Percentiles rank a stretch among this genome's conserved stretches.
Evolutionary conservation across 1,140 invertebrate species (phyloP).

Genomic region (Diabrotica undecimpunctata): DNA sequence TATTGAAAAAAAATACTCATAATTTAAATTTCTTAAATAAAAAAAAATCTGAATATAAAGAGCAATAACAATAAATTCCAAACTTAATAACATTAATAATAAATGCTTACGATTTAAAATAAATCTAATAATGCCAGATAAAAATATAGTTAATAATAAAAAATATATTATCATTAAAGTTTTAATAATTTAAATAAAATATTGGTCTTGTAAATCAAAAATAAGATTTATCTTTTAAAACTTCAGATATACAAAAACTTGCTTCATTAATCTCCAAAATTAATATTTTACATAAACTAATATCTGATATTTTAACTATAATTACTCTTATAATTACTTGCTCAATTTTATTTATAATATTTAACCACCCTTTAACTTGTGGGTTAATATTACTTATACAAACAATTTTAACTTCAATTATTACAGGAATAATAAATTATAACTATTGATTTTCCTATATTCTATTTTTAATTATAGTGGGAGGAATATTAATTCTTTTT

Average conservation of each 20-base stretch:
- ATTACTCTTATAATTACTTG: conserved; percentile 44
- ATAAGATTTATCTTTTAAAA: conserved; percentile 53
- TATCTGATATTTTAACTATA: conserved; percentile 46
- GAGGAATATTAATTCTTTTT: conserved; percentile 56
- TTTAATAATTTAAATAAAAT: conserved; percentile 58
- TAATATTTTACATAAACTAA: conserved; percentile 45
- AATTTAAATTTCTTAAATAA: conserved; percentile 49
- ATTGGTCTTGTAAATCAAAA: conserved; percentile 59
- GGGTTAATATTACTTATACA: conserved; percentile 51
- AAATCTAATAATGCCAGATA: conserved; percentile 47
- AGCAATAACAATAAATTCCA: conserved; percentile 55
- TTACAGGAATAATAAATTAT: conserved; percentile 44
- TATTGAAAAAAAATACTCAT: conserved; percentile 54
- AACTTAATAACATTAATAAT: conserved; percentile 51
- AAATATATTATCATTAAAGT: conserved; percentile 47
- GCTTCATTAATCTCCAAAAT: conserved; percentile 53
- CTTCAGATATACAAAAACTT: conserved; percentile 52
- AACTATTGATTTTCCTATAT: conserved; percentile 52
- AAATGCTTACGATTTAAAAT: conserved; percentile 52
- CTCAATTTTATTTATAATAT: conserved; percentile 46
- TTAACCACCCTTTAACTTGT: conserved; percentile 52
- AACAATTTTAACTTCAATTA: conserved; percentile 48
- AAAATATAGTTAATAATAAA: conserved; percentile 23
- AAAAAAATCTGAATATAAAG: conserved; percentile 34
- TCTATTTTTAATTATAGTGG: conserved; percentile 54